Evolutionary conservation across 2,888 invertebrate species (phyloP).

Genomic region (Drosophila cognata): DNA sequence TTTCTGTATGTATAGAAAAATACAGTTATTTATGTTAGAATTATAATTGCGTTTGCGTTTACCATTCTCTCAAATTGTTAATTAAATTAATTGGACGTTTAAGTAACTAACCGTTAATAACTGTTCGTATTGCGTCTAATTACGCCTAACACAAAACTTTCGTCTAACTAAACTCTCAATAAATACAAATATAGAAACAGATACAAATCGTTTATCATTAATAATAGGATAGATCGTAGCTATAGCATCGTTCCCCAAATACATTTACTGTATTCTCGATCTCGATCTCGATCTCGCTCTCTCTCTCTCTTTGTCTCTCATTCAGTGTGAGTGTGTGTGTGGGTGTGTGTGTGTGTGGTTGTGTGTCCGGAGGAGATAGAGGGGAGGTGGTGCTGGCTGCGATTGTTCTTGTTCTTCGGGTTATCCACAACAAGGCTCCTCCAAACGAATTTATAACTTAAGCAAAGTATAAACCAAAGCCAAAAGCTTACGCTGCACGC

Average conservation of each 20-base stretch:
- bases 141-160: constrained; percentile 61
- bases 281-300: neutral
- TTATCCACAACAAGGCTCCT: constrained; percentile 9
- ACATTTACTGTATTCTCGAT: constrained; percentile 37
- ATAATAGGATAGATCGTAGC: constrained; percentile 51
- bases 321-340: constrained; percentile 7
- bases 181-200: constrained; percentile 77
- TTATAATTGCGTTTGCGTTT: constrained; percentile 16
- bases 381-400: neutral
- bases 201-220: constrained; percentile 64
- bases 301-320: neutral
- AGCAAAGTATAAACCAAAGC: constrained; percentile 87
- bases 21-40: constrained; percentile 49
- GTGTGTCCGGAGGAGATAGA: constrained; percentile 1
- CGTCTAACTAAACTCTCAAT: constrained; percentile 75
- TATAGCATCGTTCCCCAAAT: constrained; percentile 54
- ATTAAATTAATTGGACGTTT: constrained; percentile 84
- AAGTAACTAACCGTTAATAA: constrained; percentile 84
- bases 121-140: constrained; percentile 45
- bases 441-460: constrained; percentile 85
- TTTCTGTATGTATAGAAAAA: constrained; percentile 54
- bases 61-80: constrained; percentile 53
- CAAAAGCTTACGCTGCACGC: constrained; percentile 86
- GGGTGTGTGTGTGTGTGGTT: constrained; percentile 13
- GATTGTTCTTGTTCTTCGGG: neutral